phyloP scores from a whole-genome alignment of 2,888 invertebrate genomes.

The Dasysyrphus albostriatus region DNA sequence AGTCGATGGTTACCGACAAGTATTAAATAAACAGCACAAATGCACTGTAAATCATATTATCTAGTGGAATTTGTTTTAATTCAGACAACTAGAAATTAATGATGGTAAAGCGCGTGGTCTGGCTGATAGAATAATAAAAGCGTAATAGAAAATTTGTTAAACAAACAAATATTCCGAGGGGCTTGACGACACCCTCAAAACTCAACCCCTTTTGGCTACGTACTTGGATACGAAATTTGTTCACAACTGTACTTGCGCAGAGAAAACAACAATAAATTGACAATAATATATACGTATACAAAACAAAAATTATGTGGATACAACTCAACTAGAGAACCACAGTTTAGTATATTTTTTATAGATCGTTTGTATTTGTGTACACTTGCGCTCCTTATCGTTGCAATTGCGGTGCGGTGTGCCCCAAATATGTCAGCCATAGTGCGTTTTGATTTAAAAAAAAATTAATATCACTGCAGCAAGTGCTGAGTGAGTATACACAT shows the following conservation, averaged over 20 bases:
- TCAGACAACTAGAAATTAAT: too few relatives aligned
- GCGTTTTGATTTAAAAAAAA: constrained; percentile 38
- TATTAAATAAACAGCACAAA: too few relatives aligned
- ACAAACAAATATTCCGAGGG: neutral
- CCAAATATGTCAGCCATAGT: constrained; percentile 59
- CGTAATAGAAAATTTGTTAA: neutral
- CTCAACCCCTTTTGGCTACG: neutral
- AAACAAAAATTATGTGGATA: constrained; percentile 26
- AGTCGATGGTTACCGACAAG: too few relatives aligned
- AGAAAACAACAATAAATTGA: constrained; percentile 42
- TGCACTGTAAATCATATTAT: too few relatives aligned
- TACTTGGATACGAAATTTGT: constrained; percentile 43
- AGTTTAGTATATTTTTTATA: constrained; percentile 9
- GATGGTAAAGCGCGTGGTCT: too few relatives aligned
- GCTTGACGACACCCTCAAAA: neutral
- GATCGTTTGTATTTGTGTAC: constrained; percentile 56
- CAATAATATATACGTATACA: constrained; percentile 26
- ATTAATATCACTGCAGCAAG: constrained; percentile 23
- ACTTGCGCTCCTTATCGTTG: constrained; percentile 66
- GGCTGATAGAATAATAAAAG: too few relatives aligned
- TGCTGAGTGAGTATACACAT: constrained; percentile 33
- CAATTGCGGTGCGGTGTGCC: constrained; percentile 54
- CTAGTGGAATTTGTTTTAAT: too few relatives aligned
- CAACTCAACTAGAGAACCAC: constrained; percentile 5
- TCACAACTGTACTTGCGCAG: constrained; percentile 74